A percentile compares a stretch with the other conserved stretches of the same genome.
Conservation (phyloP, 2,113 vertebrate species). For the Erinaceus europaeus region DNA sequence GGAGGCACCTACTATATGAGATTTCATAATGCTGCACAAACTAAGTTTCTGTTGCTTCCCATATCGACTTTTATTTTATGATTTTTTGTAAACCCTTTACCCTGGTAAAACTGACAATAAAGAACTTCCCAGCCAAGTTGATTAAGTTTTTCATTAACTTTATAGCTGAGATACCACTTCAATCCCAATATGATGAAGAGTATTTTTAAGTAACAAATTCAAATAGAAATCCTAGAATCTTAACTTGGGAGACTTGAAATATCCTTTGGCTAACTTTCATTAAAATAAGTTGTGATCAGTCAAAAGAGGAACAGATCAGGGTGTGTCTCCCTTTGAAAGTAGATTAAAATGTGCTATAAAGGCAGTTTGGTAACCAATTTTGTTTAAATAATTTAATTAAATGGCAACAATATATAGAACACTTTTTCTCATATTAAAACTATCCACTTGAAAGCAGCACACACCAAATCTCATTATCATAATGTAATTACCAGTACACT, state of each 20-base stretch:
- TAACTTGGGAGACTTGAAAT: constrained; percentile 29
- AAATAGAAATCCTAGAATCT: constrained; percentile 40
- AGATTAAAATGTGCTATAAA: constrained; percentile 36
- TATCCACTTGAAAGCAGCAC: constrained; percentile 27
- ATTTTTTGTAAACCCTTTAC: constrained; percentile 5
- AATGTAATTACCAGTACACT: constrained; percentile 7
- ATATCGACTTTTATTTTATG: constrained; percentile 38
- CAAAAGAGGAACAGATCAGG: constrained; percentile 6
- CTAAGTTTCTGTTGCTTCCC: not conserved
- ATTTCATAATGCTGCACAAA: not conserved
- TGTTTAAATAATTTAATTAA: constrained; percentile 53
- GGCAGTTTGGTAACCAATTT: constrained; percentile 8
- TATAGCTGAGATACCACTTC: constrained; percentile 21
- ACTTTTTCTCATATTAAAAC: constrained; percentile 42
- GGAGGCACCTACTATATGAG: not conserved
- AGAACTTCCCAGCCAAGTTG: constrained; percentile 26
- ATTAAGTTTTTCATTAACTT: constrained; percentile 61
- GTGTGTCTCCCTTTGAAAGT: constrained; percentile 44
- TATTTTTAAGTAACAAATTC: constrained; percentile 48
- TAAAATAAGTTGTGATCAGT: constrained; percentile 33
- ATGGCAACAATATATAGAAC: constrained; percentile 37
- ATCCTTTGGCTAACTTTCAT: constrained; percentile 51
- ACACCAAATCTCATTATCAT: constrained; percentile 34
- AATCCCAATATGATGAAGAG: constrained; percentile 39
- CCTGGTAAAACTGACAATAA: constrained; percentile 20